phyloP scores from a whole-genome alignment of 1,140 invertebrate species.

The Theocolax elegans region DNA sequence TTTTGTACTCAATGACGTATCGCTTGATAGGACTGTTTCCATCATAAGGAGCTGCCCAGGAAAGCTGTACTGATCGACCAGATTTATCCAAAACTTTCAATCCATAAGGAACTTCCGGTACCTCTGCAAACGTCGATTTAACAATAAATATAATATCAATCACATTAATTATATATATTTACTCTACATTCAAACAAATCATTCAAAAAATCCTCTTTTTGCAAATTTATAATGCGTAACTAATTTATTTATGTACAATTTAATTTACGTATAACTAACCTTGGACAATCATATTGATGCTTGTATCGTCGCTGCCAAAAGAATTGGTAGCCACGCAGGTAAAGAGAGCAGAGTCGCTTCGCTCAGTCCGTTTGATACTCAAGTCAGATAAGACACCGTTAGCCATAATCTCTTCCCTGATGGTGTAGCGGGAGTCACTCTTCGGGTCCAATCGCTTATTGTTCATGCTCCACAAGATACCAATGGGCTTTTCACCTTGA shows the following conservation, averaged over 20 bases:
- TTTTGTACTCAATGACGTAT: constrained; percentile 94
- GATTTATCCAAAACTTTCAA: constrained; percentile 92
- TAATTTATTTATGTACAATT: too few relatives aligned
- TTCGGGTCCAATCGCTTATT: constrained; percentile 90
- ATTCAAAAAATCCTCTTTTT: too few relatives aligned
- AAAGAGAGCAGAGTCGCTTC: constrained; percentile 91
- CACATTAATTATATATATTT: too few relatives aligned
- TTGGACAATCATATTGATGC: constrained; percentile 95
- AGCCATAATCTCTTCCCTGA: constrained; percentile 87
- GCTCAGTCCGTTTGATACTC: constrained; percentile 88
- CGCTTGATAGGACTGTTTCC: constrained; percentile 94
- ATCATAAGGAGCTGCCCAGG: constrained; percentile 93
- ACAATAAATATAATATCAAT: constrained; percentile 19
- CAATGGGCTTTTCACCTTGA: constrained; percentile 96
- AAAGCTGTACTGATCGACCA: constrained; percentile 87
- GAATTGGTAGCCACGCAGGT: constrained; percentile 95
- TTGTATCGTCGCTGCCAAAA: constrained; percentile 94
- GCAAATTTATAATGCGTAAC: too few relatives aligned
- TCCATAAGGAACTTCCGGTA: constrained; percentile 91
- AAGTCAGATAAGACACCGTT: constrained; percentile 89
- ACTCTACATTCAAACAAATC: too few relatives aligned
- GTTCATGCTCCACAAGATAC: constrained; percentile 96
- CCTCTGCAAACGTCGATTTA: constrained; percentile 73
- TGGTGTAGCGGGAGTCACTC: constrained; percentile 88
- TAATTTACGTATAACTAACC: constrained; percentile 67